A percentile compares a stretch with the other conserved stretches of the same genome.
These are phyloP conservation scores for Caenorhabditis imperialis DNA, from an alignment of 2,888 invertebrate genomes.

Conservation along the genomic window DNA sequence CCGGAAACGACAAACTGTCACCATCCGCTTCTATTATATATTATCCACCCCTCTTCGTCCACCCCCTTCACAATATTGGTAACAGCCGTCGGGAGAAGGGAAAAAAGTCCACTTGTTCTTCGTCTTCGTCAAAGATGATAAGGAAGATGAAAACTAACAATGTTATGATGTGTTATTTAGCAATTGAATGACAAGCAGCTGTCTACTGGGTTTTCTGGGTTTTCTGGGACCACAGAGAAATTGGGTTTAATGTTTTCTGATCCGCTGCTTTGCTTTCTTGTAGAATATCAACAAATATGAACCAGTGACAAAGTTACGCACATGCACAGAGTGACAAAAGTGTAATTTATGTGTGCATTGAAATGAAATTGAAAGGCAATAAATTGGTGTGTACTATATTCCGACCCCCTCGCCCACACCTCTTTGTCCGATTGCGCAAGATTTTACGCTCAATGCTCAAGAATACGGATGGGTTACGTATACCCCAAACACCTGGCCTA, in stretches of 20 bases:
- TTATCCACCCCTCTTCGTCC: conserved; percentile 10
- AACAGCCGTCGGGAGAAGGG: not conserved
- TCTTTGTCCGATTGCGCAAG: conserved; percentile 49
- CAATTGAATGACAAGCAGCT: conserved; percentile 53
- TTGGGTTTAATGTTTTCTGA: conserved; percentile 18
- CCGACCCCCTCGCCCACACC: conserved; percentile 23
- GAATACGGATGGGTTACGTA: conserved; percentile 35
- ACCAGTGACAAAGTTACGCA: not conserved
- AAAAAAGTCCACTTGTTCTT: not conserved
- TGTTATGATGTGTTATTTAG: conserved; percentile 53
- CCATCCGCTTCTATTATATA: conserved; percentile 38
- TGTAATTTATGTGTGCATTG: conserved; percentile 44
- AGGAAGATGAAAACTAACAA: conserved; percentile 39
- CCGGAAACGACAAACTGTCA: conserved; percentile 51
- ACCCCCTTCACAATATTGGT: conserved; percentile 21
- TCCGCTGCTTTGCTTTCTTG: conserved; percentile 1
- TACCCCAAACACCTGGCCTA: conserved; percentile 22
- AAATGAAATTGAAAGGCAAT: conserved; percentile 36
- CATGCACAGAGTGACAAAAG: conserved; percentile 22
- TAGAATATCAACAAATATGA: conserved; percentile 43
- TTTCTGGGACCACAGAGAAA: conserved; percentile 49
- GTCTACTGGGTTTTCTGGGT: conserved; percentile 32
- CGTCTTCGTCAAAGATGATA: conserved; percentile 28
- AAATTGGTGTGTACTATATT: conserved; percentile 47
- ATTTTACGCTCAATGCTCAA: conserved; percentile 51